phyloP scores from a whole-genome alignment of 1,140 invertebrate genomes.

The Diuraphis noxia region DNA sequence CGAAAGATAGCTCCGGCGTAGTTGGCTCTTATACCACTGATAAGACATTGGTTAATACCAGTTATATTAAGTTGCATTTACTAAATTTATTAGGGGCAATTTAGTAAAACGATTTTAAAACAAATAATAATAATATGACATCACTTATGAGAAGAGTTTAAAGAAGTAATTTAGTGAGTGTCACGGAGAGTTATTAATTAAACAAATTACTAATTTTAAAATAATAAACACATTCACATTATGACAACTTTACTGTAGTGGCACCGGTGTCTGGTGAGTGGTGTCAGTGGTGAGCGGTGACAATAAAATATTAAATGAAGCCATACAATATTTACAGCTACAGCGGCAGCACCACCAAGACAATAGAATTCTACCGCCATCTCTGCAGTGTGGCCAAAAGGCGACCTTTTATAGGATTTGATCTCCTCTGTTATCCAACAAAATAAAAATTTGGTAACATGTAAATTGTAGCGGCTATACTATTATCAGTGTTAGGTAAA shows the following conservation, averaged over 20 bases:
- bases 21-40: not conserved
- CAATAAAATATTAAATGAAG: too few species aligned
- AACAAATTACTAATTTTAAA: not conserved
- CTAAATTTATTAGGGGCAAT: not conserved
- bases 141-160: not conserved
- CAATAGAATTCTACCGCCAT: too few species aligned
- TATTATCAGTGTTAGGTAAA: too few species aligned
- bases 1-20: not conserved
- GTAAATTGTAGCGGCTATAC: too few species aligned
- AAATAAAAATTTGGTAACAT: too few species aligned
- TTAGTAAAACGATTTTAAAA: not conserved
- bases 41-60: not conserved
- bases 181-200: too few species aligned
- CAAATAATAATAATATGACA: not conserved
- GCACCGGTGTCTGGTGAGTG: too few species aligned
- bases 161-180: not conserved
- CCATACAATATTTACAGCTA: too few species aligned
- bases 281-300: too few species aligned
- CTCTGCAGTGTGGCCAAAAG: too few species aligned
- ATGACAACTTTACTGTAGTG: too few species aligned
- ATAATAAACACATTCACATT: not conserved
- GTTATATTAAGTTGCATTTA: not conserved
- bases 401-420: not conserved
- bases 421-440: not conserved
- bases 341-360: too few species aligned